These are phyloP conservation scores for Hydropotes inermis DNA, from an alignment of 2,113 vertebrate genomes.

Conservation along the genomic window DNA sequence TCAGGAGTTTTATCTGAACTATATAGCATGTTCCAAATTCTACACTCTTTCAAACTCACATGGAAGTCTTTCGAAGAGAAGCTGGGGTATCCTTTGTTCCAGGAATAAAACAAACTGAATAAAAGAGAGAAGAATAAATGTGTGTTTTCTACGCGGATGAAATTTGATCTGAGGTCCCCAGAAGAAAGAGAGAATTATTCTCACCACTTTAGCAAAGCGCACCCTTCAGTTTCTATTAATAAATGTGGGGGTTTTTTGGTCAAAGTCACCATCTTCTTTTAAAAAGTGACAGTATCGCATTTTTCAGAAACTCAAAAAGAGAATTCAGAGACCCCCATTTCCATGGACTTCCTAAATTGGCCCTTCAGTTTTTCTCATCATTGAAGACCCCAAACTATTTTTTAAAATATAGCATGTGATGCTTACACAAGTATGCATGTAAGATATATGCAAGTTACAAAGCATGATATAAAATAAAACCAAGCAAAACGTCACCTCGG, in stretches of 20 bases:
- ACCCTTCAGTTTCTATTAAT: constrained; percentile 38
- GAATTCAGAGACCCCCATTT: not conserved
- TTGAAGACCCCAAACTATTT: not conserved
- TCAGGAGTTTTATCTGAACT: constrained; percentile 57
- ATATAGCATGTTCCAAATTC: constrained; percentile 48
- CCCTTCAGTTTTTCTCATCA: not conserved
- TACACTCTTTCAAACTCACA: constrained; percentile 54
- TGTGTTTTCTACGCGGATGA: not conserved
- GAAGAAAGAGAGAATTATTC: not conserved
- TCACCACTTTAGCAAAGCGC: not conserved
- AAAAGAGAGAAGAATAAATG: constrained; percentile 12
- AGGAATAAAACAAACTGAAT: constrained; percentile 58
- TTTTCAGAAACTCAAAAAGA: not conserved
- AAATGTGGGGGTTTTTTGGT: not conserved
- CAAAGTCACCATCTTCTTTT: constrained; percentile 4
- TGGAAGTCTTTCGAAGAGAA: constrained; percentile 51
- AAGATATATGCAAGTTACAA: not conserved
- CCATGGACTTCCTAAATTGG: not conserved
- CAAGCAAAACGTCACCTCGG: not conserved
- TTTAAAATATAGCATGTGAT: not conserved
- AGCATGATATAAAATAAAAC: not conserved
- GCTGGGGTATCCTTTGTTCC: constrained; percentile 48
- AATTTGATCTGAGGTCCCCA: constrained; percentile 3
- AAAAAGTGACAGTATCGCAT: not conserved
- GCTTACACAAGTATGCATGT: not conserved